phyloP scores from a whole-genome alignment of 2,888 invertebrate genomes.

The Uropetala carovei region DNA sequence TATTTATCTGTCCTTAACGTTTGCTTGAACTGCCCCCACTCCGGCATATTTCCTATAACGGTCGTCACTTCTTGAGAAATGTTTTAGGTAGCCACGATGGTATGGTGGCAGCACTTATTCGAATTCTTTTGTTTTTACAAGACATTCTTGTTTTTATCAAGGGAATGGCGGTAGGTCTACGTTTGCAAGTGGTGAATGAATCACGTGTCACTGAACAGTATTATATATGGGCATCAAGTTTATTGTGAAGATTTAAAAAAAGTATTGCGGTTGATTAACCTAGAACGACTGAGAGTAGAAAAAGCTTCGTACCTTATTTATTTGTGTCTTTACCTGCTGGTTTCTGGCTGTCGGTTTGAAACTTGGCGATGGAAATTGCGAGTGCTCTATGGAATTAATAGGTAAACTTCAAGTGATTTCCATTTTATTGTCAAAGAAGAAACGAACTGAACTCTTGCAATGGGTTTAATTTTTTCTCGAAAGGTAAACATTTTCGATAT shows the following conservation, averaged over 20 bases:
- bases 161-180: slow-evolving; percentile 33
- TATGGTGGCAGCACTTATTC: slow-evolving; percentile 18
- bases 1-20: too few relatives aligned
- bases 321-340: slow-evolving; percentile 31
- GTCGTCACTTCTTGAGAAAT: not conserved
- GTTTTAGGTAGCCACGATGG: not conserved
- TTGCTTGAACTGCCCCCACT: not conserved
- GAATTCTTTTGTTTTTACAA: slow-evolving; percentile 39
- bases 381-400: slow-evolving; percentile 23
- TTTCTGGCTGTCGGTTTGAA: not conserved
- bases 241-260: not conserved
- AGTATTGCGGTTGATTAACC: not conserved
- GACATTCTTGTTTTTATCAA: slow-evolving; percentile 51
- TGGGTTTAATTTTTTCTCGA: slow-evolving; percentile 57
- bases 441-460: not conserved
- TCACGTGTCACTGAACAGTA: slow-evolving; percentile 52
- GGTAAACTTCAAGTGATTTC: not conserved
- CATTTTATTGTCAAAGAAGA: not conserved
- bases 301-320: not conserved
- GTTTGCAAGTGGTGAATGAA: slow-evolving; percentile 23
- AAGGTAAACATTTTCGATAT: not conserved
- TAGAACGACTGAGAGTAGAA: not conserved
- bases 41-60: not conserved
- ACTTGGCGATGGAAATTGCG: not conserved
- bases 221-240: not conserved